phyloP scores from a whole-genome alignment of 2,113 vertebrate species.

The Cacatua alba region DNA sequence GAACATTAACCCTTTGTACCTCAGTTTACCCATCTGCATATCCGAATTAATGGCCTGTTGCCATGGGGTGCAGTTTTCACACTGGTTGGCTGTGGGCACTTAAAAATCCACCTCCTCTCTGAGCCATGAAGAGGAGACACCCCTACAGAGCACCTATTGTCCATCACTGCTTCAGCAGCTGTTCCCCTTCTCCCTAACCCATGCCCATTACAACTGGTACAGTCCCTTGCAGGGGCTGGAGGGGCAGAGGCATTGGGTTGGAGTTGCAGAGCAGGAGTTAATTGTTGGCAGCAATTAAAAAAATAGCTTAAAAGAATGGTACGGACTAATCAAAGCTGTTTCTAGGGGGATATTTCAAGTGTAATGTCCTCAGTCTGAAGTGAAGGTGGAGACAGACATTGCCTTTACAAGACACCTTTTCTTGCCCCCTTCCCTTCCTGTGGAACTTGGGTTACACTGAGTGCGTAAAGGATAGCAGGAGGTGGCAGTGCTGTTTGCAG shows the following conservation, averaged over 20 bases:
- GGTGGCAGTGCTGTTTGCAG: constrained; percentile 31
- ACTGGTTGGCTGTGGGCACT: not conserved
- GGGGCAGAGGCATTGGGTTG: not conserved
- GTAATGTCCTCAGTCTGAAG: not conserved
- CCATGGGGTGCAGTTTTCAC: not conserved
- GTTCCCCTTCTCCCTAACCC: not conserved
- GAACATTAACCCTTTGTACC: not conserved
- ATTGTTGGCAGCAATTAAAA: not conserved
- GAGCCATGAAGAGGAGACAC: not conserved
- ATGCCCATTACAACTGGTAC: rapidly evolving
- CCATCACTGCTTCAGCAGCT: not conserved
- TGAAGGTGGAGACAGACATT: not conserved
- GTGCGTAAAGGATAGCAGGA: not conserved
- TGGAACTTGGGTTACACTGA: constrained; percentile 3
- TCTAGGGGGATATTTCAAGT: not conserved
- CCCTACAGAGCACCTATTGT: not conserved
- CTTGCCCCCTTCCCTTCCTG: not conserved
- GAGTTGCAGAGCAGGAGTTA: not conserved
- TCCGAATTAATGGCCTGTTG: not conserved
- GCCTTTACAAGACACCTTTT: not conserved
- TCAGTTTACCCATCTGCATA: not conserved
- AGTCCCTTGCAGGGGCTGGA: not conserved
- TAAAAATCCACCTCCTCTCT: not conserved
- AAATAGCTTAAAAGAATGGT: not conserved
- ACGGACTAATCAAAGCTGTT: not conserved